Evolutionary conservation across 2,888 invertebrate genomes (phyloP), one percentile per base, ranked within the genome.

Genomic region (Philhelius pedissequus): DNA sequence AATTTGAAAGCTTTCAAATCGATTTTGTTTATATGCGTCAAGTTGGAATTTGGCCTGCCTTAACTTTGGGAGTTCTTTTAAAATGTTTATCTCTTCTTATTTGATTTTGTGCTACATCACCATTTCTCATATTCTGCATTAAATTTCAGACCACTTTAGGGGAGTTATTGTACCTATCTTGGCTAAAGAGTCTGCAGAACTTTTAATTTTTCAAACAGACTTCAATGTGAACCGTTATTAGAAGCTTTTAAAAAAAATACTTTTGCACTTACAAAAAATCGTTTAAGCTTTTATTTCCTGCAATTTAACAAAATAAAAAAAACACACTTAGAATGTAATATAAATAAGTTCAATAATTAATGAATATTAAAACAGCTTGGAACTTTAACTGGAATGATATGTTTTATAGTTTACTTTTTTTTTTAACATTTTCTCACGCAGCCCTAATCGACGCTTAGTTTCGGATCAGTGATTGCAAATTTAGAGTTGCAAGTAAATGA

Each of bases 401-500:
- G 81, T 71, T 76, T 1, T 43, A n/a, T n/a, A 50, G 38, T 20
- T 20, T 50, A n/a, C n/a, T 45, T 20, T 43, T 4, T 30, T 18
- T 13, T 45, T 18, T 20, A 11, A 45, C 45, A 20, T 20, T 20
- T 3, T 25, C 13, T 1, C 4, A 43, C 11, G 1, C 1, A 9
- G 1, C 25, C 25, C 50, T 76, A 82, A 50, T 82, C 71, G 2
- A 76, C n/a, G 20, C 64, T 76, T 27, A 88, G 62, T 62, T 87
- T 89, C 4, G 94, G 93, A 90, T 96, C 95, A 64, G 92, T 90
- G 88, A 96, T 95, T 22, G 94, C 94, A 89, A 93, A 93, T 50
- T 92, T 91, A 68, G 93, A 92, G 91, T 97, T 94, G 92, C 97
- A 97, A 5, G 97, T 97, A 90, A 97, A 98, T 52, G 97, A 96